Percentiles rank a stretch among this genome's conserved stretches.
phyloP scores from a whole-genome alignment of 2,797 vertebrate species.

The Pampus argenteus region DNA sequence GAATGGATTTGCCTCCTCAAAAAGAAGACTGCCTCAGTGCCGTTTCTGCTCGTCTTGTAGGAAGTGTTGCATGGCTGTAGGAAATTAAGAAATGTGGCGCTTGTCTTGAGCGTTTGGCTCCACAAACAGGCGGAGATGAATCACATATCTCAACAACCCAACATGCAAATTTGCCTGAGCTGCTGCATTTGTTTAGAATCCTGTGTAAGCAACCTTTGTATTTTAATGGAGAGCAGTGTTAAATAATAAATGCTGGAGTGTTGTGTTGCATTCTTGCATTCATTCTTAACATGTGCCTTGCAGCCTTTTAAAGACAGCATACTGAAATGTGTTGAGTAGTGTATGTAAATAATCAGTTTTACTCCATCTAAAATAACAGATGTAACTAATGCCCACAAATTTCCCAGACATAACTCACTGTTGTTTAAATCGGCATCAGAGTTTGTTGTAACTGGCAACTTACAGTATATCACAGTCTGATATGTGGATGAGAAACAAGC shows the following conservation, averaged over 20 bases:
- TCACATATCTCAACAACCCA: conserved; percentile 35
- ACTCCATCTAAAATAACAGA: not conserved
- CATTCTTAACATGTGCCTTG: conserved; percentile 18
- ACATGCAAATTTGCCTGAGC: conserved; percentile 52
- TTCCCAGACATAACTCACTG: not conserved
- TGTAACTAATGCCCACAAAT: not conserved
- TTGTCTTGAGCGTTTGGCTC: conserved; percentile 34
- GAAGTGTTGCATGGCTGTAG: conserved; percentile 11
- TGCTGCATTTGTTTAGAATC: conserved; percentile 45
- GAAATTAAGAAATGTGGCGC: conserved; percentile 34
- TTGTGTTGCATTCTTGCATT: conserved; percentile 5
- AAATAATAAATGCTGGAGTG: conserved; percentile 5
- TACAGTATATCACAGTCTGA: conserved; percentile 1
- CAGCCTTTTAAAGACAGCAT: not conserved
- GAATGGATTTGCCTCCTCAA: conserved; percentile 32
- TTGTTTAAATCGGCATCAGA: not conserved
- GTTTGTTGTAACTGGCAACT: conserved; percentile 4
- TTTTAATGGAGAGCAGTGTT: conserved; percentile 31
- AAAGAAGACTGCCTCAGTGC: conserved; percentile 25
- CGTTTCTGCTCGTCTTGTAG: conserved; percentile 18
- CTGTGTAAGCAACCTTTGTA: conserved; percentile 26
- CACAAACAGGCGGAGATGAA: conserved; percentile 41
- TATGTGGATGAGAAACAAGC: conserved; percentile 22
- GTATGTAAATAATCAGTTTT: not conserved
- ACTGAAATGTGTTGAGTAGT: not conserved